Evolutionary conservation across 2,113 vertebrate species (phyloP).

Genomic region (Ochotona princeps): DNA sequence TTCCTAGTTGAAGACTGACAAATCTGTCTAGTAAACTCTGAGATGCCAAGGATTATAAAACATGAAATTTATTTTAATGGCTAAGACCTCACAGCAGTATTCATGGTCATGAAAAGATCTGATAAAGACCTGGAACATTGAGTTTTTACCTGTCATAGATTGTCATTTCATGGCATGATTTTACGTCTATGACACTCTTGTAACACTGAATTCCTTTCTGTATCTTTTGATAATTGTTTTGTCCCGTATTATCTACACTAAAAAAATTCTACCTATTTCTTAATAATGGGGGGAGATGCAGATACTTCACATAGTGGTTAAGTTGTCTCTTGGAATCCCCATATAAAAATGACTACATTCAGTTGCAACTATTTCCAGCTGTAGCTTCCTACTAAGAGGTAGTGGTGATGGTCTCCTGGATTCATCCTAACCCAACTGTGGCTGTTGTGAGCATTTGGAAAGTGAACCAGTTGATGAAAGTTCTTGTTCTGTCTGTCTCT

Average conservation of each 20-base stretch:
- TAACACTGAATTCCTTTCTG: background rate
- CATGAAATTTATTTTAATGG: conserved; percentile 35
- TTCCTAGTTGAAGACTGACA: background rate
- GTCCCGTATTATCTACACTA: background rate
- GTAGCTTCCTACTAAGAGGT: no score
- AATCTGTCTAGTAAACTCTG: conserved; percentile 23
- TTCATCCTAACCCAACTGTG: no score
- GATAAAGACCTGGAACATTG: background rate
- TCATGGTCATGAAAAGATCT: conserved; percentile 13
- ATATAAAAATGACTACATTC: no score
- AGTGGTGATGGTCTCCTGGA: no score
- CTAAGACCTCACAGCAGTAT: conserved; percentile 10
- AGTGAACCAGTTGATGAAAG: no score
- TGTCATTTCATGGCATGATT: background rate
- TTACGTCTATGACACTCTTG: background rate
- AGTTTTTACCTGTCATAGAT: background rate
- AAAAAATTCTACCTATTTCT: background rate
- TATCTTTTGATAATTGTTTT: background rate
- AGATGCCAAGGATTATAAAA: conserved; percentile 16
- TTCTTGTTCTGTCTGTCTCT: no score
- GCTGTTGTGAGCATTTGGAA: no score
- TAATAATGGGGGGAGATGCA: background rate
- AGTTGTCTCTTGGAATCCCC: no score
- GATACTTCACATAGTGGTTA: no score
- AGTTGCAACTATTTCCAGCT: no score